phyloP scores from a whole-genome alignment of 2,113 vertebrate species.

The Ranitomeya variabilis region DNA sequence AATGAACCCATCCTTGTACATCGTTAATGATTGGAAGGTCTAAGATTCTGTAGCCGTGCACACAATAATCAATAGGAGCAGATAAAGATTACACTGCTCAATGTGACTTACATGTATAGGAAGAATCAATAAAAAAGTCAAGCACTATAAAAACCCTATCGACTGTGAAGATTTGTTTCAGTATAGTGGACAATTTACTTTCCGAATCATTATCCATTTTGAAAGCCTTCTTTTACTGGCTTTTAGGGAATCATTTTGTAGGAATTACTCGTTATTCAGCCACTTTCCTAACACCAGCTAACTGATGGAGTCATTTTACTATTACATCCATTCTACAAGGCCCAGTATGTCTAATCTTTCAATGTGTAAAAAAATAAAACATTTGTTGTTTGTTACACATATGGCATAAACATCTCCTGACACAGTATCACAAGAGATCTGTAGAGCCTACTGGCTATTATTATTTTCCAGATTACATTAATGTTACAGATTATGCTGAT shows the following conservation, averaged over 20 bases:
- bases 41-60: not conserved
- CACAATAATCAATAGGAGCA: not conserved
- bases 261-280: not conserved
- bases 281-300: not conserved
- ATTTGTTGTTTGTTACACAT: no score
- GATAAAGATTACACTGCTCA: slow-evolving; percentile 3
- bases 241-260: not conserved
- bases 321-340: not conserved
- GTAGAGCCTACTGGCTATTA: no score
- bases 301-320: not conserved
- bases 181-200: not conserved
- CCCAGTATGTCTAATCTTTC: not conserved
- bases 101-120: slow-evolving; percentile 6
- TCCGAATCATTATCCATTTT: not conserved
- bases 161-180: not conserved
- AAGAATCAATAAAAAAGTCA: slow-evolving; percentile 16
- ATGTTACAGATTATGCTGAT: no score
- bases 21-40: not conserved
- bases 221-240: not conserved
- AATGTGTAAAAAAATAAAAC: no score
- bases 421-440: no score
- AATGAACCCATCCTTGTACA: not conserved
- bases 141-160: not conserved
- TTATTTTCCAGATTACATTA: no score
- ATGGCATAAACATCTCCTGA: no score